These are phyloP conservation scores for Zaprionus nigranus DNA, from an alignment of 1,140 invertebrate genomes.

Conservation along the genomic window DNA sequence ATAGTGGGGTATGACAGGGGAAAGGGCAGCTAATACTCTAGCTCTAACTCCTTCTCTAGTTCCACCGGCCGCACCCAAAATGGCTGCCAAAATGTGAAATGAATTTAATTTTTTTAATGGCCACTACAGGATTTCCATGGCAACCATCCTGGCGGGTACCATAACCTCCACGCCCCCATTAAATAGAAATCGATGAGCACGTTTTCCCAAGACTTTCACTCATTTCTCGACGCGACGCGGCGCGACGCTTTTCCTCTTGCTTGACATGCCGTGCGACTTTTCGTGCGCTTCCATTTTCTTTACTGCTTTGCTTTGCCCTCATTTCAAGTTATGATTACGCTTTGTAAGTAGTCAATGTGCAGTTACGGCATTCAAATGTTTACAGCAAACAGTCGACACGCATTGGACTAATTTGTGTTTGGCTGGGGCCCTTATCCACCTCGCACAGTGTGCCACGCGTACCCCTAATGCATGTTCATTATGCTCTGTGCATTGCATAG, in stretches of 20 bases:
- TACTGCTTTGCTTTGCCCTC: constrained; percentile 26
- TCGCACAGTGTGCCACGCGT: neutral
- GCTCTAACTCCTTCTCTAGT: constrained; percentile 1
- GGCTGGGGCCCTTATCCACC: neutral
- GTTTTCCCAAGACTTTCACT: constrained; percentile 30
- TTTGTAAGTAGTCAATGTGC: constrained; percentile 22
- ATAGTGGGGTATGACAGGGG: neutral
- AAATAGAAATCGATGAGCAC: constrained; percentile 36
- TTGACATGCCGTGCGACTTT: constrained; percentile 32
- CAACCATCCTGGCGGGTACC: constrained; percentile 9
- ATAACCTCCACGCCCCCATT: neutral
- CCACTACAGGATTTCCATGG: constrained; percentile 2
- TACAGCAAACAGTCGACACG: constrained; percentile 28
- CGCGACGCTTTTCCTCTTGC: constrained; percentile 1
- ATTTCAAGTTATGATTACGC: constrained; percentile 28
- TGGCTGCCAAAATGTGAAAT: constrained; percentile 26
- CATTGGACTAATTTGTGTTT: constrained; percentile 32
- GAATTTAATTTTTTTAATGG: constrained; percentile 5
- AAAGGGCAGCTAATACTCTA: neutral
- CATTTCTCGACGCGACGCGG: neutral
- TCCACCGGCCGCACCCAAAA: constrained; percentile 25
- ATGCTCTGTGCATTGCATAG: neutral
- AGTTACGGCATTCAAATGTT: constrained; percentile 9
- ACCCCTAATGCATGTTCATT: neutral
- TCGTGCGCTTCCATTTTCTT: constrained; percentile 14